These are phyloP conservation scores for Chrysaora quinquecirrha DNA, from an alignment of 30 jellyfish, hydroid and myxozoan species.

Conservation along the genomic window DNA sequence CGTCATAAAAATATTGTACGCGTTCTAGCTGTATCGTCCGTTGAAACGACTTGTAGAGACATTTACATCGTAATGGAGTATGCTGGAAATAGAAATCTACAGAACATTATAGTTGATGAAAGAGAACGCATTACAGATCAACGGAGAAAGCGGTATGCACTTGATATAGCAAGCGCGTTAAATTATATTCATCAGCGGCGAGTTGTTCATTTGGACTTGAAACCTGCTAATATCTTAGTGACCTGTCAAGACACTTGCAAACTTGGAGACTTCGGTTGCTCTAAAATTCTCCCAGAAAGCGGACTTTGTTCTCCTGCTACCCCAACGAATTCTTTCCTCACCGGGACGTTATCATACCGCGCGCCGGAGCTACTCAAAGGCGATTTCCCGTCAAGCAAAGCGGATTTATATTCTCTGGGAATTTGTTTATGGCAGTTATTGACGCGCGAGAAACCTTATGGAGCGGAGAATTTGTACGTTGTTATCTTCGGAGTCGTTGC, in stretches of 20 bases:
- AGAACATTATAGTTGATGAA: conserved; percentile 76
- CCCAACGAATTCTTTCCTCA: conserved; percentile 93
- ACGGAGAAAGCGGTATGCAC: conserved; percentile 76
- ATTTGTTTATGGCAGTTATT: conserved; percentile 97
- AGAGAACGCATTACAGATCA: conserved; percentile 74
- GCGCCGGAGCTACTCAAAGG: conserved; percentile 98
- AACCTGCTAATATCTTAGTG: conserved; percentile 97
- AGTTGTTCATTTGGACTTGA: conserved; percentile 95
- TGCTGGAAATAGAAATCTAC: conserved; percentile 93
- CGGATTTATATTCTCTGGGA: conserved; percentile 96
- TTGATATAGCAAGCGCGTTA: conserved; percentile 94
- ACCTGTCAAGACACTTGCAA: conserved; percentile 89
- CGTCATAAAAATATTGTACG: conserved; percentile 94
- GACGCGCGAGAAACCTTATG: conserved; percentile 96
- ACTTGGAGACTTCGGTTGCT: conserved; percentile 99
- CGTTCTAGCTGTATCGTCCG: conserved; percentile 85
- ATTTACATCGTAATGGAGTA: conserved; percentile 89
- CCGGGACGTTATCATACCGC: conserved; percentile 98
- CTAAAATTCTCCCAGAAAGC: conserved; percentile 81
- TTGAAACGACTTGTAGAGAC: conserved; percentile 50
- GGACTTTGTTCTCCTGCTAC: conserved; percentile 99
- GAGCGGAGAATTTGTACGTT: conserved; percentile 93
- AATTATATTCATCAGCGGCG: conserved; percentile 81
- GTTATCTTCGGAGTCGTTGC: conserved; percentile 99
- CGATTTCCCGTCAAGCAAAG: conserved; percentile 93